phyloP scores from a whole-genome alignment of 2,797 vertebrate species.

The Cossypha dichroa region DNA sequence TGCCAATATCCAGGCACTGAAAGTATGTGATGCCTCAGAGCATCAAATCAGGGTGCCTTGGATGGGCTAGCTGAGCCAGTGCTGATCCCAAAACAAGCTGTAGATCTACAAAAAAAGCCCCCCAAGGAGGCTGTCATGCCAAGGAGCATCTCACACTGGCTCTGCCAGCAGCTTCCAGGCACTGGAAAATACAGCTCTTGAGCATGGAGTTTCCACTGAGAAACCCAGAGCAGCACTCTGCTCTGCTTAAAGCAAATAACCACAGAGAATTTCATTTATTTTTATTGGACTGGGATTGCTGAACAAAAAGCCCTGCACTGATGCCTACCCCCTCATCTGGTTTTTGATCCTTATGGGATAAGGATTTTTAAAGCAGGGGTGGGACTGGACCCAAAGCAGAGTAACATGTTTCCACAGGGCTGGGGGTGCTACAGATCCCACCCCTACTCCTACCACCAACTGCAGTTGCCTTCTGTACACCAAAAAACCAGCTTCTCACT shows the following conservation, averaged over 20 bases:
- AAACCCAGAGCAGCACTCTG: neutral
- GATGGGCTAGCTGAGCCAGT: fast-evolving
- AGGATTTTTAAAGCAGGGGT: neutral
- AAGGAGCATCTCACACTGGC: neutral
- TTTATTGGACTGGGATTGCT: slow-evolving; percentile 14
- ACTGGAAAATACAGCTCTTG: slow-evolving; percentile 34
- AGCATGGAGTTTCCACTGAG: neutral
- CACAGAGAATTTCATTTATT: slow-evolving; percentile 10
- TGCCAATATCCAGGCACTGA: neutral
- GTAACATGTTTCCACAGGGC: neutral
- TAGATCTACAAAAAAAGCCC: neutral
- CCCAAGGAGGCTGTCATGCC: neutral
- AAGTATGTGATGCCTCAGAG: neutral
- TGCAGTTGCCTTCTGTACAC: neutral
- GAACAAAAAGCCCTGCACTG: neutral
- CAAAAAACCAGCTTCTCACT: neutral
- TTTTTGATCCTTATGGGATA: neutral
- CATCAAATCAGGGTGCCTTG: neutral
- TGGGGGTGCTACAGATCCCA: fast-evolving
- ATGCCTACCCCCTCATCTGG: neutral
- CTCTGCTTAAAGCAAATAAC: neutral
- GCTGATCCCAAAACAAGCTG: neutral
- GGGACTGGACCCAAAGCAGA: neutral
- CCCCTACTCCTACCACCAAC: fast-evolving
- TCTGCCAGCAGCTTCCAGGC: neutral